These are phyloP conservation scores for Chauna torquata DNA, from an alignment of 2,113 vertebrate genomes.

Conservation along the genomic window DNA sequence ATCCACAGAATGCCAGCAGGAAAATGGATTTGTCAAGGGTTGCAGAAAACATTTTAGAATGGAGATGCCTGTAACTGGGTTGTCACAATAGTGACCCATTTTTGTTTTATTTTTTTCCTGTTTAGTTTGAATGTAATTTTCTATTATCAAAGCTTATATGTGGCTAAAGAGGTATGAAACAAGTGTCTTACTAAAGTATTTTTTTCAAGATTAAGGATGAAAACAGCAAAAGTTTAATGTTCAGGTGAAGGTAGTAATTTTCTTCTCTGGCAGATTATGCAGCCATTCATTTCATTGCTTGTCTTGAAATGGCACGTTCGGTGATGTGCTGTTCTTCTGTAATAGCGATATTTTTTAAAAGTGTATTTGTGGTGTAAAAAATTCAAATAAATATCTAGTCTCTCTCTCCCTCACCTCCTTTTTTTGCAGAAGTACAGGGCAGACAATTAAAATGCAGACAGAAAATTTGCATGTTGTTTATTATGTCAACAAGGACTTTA, in stretches of 20 bases:
- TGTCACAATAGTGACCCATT: not conserved
- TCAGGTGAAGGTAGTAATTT: not conserved
- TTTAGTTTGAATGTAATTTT: not conserved
- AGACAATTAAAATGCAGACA: slow-evolving; percentile 91
- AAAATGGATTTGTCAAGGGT: not conserved
- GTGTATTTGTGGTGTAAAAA: not conserved
- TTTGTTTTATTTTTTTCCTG: not conserved
- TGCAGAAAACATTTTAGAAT: not conserved
- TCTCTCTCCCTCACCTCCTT: not conserved
- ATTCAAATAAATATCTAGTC: not conserved
- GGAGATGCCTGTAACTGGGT: not conserved
- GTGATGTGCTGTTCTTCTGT: not conserved
- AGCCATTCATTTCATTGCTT: not conserved
- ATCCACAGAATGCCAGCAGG: not conserved
- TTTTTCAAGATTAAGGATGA: not conserved
- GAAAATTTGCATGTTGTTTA: slow-evolving; percentile 90
- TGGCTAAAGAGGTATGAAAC: not conserved
- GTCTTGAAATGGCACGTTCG: not conserved
- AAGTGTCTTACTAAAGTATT: not conserved
- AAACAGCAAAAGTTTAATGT: not conserved
- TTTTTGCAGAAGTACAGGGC: slow-evolving; percentile 86
- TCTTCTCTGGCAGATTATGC: not conserved
- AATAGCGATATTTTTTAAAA: not conserved
- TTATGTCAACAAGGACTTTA: slow-evolving; percentile 94
- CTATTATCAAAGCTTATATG: not conserved